Evolutionary conservation across 2,797 vertebrate species (phyloP).

Genomic region (Esox masquinongy): DNA sequence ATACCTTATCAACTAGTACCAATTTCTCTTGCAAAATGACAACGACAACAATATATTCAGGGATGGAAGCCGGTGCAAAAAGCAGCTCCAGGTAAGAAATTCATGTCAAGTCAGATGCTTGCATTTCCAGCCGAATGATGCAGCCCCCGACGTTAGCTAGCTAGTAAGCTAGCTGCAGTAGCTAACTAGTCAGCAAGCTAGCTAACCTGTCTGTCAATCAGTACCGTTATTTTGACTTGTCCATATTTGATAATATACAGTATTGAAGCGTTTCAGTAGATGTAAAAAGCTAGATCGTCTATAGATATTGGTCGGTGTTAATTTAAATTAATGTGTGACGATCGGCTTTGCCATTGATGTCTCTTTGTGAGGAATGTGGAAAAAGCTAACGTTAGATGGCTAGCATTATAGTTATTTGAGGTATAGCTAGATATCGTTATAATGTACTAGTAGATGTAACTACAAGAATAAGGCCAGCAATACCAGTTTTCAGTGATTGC

Average conservation of each 20-base stretch:
- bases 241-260: background rate
- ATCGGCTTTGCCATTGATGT: conserved; percentile 1
- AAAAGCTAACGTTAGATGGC: background rate
- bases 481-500: background rate
- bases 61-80: conserved; percentile 78
- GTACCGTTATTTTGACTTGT: background rate
- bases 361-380: background rate
- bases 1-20: conserved; percentile 11
- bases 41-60: conserved; percentile 78
- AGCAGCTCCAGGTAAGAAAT: conserved; percentile 78
- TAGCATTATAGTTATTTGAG: background rate
- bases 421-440: background rate
- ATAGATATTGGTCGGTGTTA: background rate
- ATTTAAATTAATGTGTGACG: background rate
- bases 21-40: conserved; percentile 67
- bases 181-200: conserved; percentile 1
- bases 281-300: background rate
- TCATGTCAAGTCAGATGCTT: conserved; percentile 16
- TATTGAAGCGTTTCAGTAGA: background rate
- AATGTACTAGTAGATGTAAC: background rate
- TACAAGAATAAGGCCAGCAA: background rate
- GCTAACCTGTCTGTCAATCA: background rate
- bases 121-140: background rate
- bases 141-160: background rate
- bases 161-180: background rate